phyloP scores from a whole-genome alignment of 2,888 invertebrate genomes.

The Sarcophaga caerulescens region DNA sequence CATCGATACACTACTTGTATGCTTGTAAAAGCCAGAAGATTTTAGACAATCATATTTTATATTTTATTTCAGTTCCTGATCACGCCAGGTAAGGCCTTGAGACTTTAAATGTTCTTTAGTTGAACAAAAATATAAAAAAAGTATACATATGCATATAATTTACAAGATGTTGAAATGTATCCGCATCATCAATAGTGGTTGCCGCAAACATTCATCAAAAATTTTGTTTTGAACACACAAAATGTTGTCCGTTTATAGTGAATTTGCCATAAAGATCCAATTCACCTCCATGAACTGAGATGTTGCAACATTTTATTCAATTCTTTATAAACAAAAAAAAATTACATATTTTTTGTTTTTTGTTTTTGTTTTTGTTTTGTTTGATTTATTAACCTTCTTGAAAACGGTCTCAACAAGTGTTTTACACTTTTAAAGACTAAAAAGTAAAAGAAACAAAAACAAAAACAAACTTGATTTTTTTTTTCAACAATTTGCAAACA shows the following conservation, averaged over 20 bases:
- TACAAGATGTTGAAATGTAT: slow-evolving; percentile 42
- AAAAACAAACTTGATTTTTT: not conserved
- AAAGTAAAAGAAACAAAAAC: not conserved
- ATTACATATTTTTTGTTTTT: too few species aligned
- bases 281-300: not conserved
- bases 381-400: slow-evolving; percentile 65
- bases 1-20: too few species aligned
- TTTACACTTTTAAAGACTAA: slow-evolving; percentile 21
- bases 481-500: not conserved
- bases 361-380: slow-evolving; percentile 12
- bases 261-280: not conserved
- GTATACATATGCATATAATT: too few species aligned
- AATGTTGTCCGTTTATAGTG: not conserved
- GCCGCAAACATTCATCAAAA: slow-evolving; percentile 49
- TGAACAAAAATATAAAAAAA: not conserved
- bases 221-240: slow-evolving; percentile 37
- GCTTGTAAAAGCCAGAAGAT: too few species aligned
- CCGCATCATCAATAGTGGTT: slow-evolving; percentile 50
- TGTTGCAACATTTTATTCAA: slow-evolving; percentile 39
- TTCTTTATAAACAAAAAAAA: too few species aligned
- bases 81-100: slow-evolving; percentile 14
- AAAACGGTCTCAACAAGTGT: slow-evolving; percentile 58
- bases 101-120: slow-evolving; percentile 4
- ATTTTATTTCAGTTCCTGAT: not conserved
- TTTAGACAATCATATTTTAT: not conserved